Conservation (phyloP, 2,888 invertebrate genomes). For the Tetheella fluctuosa region DNA sequence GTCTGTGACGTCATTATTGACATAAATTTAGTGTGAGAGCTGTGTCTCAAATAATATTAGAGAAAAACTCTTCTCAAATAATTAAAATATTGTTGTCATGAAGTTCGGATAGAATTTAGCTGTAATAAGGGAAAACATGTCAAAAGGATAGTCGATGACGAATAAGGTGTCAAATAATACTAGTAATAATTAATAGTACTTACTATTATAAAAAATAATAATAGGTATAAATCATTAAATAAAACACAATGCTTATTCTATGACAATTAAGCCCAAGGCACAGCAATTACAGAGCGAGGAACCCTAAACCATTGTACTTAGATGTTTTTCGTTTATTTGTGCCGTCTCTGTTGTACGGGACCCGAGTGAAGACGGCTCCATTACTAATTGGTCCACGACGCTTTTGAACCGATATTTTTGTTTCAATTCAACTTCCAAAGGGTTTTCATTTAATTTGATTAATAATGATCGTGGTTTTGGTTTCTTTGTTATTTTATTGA, state of each 20-base stretch:
- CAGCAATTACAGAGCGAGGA: constrained; percentile 70
- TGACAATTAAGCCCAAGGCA: constrained; percentile 56
- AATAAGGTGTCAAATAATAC: too few species aligned
- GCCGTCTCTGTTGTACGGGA: constrained; percentile 62
- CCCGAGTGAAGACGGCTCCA: constrained; percentile 56
- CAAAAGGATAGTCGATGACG: too few species aligned
- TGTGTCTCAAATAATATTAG: too few species aligned
- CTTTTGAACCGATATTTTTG: constrained; percentile 53
- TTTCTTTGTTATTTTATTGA: not conserved
- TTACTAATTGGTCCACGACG: constrained; percentile 74
- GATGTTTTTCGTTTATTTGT: constrained; percentile 71
- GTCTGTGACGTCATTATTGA: not conserved
- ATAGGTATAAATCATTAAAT: constrained; percentile 3
- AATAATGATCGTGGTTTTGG: constrained; percentile 7
- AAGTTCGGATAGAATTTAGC: too few species aligned
- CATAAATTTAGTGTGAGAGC: too few species aligned
- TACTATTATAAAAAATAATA: too few species aligned
- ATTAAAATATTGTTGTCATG: too few species aligned
- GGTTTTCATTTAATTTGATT: constrained; percentile 42
- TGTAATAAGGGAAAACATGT: too few species aligned
- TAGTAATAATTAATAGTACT: too few species aligned
- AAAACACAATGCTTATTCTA: constrained; percentile 33
- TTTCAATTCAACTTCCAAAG: constrained; percentile 46
- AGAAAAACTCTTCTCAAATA: too few species aligned
- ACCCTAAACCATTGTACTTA: constrained; percentile 70